Base-by-base conservation (phyloP, 2,113 vertebrate species). In the Thermophis baileyi region DNA sequence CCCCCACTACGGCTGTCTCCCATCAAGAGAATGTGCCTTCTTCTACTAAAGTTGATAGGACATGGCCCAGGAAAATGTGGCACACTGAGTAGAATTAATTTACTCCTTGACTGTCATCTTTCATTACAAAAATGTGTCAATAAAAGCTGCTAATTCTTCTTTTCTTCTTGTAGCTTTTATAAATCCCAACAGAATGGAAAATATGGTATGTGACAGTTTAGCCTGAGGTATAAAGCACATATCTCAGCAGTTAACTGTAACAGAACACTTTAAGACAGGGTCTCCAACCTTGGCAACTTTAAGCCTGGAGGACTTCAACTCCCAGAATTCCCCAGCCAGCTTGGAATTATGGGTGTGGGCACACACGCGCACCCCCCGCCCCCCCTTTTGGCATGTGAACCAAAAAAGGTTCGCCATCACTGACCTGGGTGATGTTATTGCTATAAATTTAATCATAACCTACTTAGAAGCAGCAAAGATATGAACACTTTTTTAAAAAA, bases 121-220 rank as follows among this genome's bases (percentile, higher is more conserved):
- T 87, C 95, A 86, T 27, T 49, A 47, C 81, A 95, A 86, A 96
- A 94, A 10, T 54, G 40, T 81, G 53, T 46, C 88, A 95, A 96
- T 63, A 96, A 95, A 97, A 96, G n/a, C 85, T 94, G 57, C 10
- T 92, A 89, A 85, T 93, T 30, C 54, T 96, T 90, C 74, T n/a
- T 12, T 30, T 51, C 22, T 60, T n/a, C 12, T 35, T 47, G 18
- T 44, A 92, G 91, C 63, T 96, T 95, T 95, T 97, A 94, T 95
- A 95, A 96, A 94, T 93, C 2, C 1, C 69, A 89, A 81, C 93
- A 93, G 85, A 96, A 94, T 95, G 92, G 47, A 92, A 95, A 92
- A 93, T 96, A 96, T 92, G 25, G 93, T 96, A 96, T 92, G 25
- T 46, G 93, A 90, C 89, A 93, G 55, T 95, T 97, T 90, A 96